Conservation (phyloP, 1,140 invertebrate species). For the Listronotus bonariensis region DNA sequence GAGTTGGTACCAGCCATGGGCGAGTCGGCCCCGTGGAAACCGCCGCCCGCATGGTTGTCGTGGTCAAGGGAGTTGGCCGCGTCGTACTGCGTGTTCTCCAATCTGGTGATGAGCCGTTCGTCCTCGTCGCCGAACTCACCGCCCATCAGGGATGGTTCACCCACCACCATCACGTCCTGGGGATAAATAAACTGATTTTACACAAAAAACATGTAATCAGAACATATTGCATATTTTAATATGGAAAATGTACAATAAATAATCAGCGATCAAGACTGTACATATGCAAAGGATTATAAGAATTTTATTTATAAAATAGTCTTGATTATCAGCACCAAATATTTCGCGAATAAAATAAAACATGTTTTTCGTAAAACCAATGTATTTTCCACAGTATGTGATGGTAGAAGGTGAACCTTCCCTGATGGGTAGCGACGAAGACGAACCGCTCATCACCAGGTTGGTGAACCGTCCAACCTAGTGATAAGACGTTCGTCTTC, state of each 20-base stretch:
- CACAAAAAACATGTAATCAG: neutral
- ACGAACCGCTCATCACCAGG: conserved; percentile 95
- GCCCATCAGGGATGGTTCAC: conserved; percentile 98
- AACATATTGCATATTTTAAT: neutral
- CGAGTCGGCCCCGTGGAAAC: conserved; percentile 60
- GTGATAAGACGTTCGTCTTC: conserved; percentile 98
- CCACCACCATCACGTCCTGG: conserved; percentile 99
- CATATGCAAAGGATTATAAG: too few species aligned
- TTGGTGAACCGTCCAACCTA: conserved; percentile 94
- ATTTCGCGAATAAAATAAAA: neutral
- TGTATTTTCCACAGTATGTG: conserved; percentile 76
- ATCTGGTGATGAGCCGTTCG: conserved; percentile 93
- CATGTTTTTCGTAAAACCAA: neutral
- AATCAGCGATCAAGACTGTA: neutral
- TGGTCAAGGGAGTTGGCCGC: conserved; percentile 66
- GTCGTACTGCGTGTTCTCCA: conserved; percentile 98
- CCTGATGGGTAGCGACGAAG: conserved; percentile 99
- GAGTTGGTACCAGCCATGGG: conserved; percentile 63
- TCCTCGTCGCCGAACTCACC: conserved; percentile 99
- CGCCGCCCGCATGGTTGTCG: conserved; percentile 58
- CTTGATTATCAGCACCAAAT: neutral
- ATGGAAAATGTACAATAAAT: neutral
- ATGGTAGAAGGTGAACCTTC: conserved; percentile 99
- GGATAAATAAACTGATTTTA: conserved; percentile 18
- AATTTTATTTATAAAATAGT: too few species aligned